Evolutionary conservation across 2,113 vertebrate genomes (phyloP).

Genomic region (Chaetura pelagica): DNA sequence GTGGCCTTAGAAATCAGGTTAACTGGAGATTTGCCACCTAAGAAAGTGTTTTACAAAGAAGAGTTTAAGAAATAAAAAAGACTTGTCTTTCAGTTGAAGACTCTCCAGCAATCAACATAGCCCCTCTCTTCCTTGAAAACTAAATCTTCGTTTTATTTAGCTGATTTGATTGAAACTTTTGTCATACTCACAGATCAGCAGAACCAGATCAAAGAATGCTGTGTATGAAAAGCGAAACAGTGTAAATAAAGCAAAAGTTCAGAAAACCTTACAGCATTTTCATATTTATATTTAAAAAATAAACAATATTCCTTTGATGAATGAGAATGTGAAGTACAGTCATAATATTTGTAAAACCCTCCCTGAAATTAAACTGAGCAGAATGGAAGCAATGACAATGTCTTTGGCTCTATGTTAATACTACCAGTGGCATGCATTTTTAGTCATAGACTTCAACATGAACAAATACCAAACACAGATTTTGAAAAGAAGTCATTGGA

Average conservation of each 20-base stretch:
- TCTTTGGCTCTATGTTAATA: conserved; percentile 21
- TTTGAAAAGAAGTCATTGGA: not conserved
- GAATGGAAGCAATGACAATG: not conserved
- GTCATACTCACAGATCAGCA: not conserved
- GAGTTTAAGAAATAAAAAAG: not conserved
- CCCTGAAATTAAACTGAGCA: not conserved
- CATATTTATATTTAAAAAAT: not conserved
- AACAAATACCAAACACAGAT: not conserved
- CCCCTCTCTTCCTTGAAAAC: not conserved
- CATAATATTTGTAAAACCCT: not conserved
- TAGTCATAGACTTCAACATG: not conserved
- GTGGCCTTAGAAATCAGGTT: not conserved
- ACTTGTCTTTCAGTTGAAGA: not conserved
- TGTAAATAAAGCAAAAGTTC: not conserved
- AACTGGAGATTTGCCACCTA: not conserved
- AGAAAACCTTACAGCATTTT: not conserved
- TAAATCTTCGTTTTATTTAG: not conserved
- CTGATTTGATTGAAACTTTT: not conserved
- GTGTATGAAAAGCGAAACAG: not conserved
- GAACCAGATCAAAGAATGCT: not conserved
- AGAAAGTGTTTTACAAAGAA: not conserved
- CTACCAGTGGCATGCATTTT: not conserved
- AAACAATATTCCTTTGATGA: not conserved
- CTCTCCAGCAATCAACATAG: not conserved
- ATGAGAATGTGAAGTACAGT: not conserved